phyloP scores from a whole-genome alignment of 1,140 invertebrate genomes.

The Drosophila bocqueti region DNA sequence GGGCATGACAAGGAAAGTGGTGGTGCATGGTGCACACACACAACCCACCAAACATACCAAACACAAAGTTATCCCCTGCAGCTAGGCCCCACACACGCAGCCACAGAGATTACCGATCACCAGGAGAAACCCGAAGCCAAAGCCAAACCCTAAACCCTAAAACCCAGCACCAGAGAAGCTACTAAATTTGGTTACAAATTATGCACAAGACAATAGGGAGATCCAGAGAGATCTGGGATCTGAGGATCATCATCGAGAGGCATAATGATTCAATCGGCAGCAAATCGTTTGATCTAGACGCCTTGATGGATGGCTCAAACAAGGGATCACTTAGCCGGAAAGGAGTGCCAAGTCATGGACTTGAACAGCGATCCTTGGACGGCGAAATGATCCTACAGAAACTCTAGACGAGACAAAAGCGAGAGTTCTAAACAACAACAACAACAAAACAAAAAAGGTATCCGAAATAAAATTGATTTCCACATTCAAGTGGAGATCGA shows the following conservation, averaged over 20 bases:
- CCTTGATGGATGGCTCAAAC: constrained; percentile 29
- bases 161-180: constrained; percentile 15
- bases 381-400: constrained; percentile 13
- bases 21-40: constrained; percentile 1
- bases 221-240: constrained; percentile 9
- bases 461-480: constrained; percentile 12
- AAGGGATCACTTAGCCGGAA: constrained; percentile 6
- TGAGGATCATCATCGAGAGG: not conserved
- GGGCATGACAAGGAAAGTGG: constrained; percentile 10
- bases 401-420: constrained; percentile 7
- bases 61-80: constrained; percentile 26
- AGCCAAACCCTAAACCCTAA: constrained; percentile 3
- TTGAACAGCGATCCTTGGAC: constrained; percentile 14
- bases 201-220: constrained; percentile 13
- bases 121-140: constrained; percentile 6
- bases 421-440: not conserved
- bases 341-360: constrained; percentile 41
- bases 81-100: constrained; percentile 35
- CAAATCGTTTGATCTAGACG: constrained; percentile 27
- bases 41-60: not conserved
- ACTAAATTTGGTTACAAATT: constrained; percentile 48
- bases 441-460: not conserved
- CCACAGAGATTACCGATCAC: constrained; percentile 8
- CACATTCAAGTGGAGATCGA: constrained; percentile 31
- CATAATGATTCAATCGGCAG: constrained; percentile 39